These are phyloP conservation scores for Coranthus polyacanthus DNA, from an alignment of 2,797 vertebrate species.

Conservation along the genomic window DNA sequence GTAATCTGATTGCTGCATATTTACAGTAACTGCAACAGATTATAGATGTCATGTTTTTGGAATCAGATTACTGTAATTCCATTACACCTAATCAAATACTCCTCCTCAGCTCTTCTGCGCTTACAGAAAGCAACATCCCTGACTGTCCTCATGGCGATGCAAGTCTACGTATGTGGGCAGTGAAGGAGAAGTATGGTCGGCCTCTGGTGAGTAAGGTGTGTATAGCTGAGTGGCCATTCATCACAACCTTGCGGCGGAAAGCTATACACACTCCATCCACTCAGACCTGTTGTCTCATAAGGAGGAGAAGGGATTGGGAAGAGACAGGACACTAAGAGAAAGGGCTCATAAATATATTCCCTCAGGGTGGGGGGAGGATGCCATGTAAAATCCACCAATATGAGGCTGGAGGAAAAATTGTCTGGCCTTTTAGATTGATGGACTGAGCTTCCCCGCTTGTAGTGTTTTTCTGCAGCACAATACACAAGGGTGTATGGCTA, in stretches of 20 bases:
- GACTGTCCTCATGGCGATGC: constrained; percentile 60
- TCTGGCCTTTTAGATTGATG: constrained; percentile 73
- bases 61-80: constrained; percentile 79
- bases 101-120: constrained; percentile 52
- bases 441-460: constrained; percentile 62
- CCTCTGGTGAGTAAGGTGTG: constrained; percentile 67
- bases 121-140: constrained; percentile 54
- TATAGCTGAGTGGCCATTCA: constrained; percentile 71
- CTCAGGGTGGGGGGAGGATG: constrained; percentile 41
- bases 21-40: constrained; percentile 82
- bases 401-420: constrained; percentile 33
- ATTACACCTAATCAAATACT: constrained; percentile 79
- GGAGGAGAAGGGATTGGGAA: constrained; percentile 39
- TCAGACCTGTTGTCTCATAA: constrained; percentile 45
- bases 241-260: constrained; percentile 58
- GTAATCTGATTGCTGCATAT: constrained; percentile 74
- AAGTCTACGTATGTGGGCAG: constrained; percentile 30
- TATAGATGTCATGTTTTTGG: constrained; percentile 75
- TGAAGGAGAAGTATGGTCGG: constrained; percentile 65
- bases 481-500: constrained; percentile 63
- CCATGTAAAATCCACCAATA: constrained; percentile 56
- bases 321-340: constrained; percentile 59
- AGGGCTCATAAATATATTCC: constrained; percentile 68
- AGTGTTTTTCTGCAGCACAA: constrained; percentile 70
- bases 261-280: constrained; percentile 38